phyloP scores from a whole-genome alignment of 2,888 invertebrate genomes.

The Brachypterus glaber region DNA sequence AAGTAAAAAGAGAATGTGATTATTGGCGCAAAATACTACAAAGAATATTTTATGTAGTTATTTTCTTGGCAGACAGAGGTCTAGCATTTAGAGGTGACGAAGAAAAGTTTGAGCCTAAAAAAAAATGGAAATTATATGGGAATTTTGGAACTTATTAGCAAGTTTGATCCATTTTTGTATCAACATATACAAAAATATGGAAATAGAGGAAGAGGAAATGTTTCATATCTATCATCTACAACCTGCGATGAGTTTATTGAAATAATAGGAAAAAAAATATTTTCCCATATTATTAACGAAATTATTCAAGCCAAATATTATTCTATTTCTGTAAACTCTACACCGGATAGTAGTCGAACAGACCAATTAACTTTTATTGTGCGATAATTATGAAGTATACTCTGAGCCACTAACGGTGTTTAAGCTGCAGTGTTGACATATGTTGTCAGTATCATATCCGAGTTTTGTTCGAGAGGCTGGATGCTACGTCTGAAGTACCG shows the following conservation, averaged over 20 bases:
- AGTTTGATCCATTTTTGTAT: conserved; percentile 26
- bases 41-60: conserved; percentile 22
- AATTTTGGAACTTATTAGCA: conserved; percentile 23
- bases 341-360: conserved; percentile 27
- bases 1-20: conserved; percentile 3
- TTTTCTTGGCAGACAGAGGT: conserved; percentile 22
- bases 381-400: too few relatives aligned
- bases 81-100: conserved; percentile 22
- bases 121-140: conserved; percentile 26
- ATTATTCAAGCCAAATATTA: background rate
- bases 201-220: conserved; percentile 21
- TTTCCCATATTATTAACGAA: background rate
- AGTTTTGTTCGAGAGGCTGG: too few relatives aligned
- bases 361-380: conserved; percentile 30
- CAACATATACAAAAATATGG: conserved; percentile 23
- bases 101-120: conserved; percentile 19
- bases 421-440: too few relatives aligned
- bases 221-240: conserved; percentile 26
- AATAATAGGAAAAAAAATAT: background rate
- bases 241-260: conserved; percentile 12
- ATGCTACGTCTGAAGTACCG: too few relatives aligned
- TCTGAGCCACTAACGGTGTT: too few relatives aligned
- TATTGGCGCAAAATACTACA: conserved; percentile 23
- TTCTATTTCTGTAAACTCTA: conserved; percentile 14
- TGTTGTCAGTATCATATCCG: too few relatives aligned